Conservation (phyloP, 2,113 vertebrate genomes). For the Tympanuchus pallidicinctus region DNA sequence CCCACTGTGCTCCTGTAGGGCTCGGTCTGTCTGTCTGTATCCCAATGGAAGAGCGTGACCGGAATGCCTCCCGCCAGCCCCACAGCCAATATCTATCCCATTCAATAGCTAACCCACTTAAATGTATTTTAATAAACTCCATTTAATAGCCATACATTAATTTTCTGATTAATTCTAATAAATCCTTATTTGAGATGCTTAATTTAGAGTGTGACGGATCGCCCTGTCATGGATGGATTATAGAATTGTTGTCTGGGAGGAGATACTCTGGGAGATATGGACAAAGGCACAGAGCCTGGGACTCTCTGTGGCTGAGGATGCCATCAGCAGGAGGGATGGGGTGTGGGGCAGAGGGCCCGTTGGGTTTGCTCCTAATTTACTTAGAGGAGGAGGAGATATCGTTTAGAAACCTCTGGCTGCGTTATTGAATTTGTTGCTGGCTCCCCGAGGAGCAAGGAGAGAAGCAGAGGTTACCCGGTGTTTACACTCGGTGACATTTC, state of each 20-base stretch:
- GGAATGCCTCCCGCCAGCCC: background rate
- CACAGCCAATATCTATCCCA: background rate
- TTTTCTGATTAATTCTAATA: conserved; percentile 70
- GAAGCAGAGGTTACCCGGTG: conserved; percentile 43
- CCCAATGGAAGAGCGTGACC: accelerated
- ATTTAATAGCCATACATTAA: conserved; percentile 58
- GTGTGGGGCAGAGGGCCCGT: background rate
- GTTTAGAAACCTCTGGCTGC: background rate
- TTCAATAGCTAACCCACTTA: conserved; percentile 44
- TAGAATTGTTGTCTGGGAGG: conserved; percentile 53
- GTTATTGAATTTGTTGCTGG: conserved; percentile 16
- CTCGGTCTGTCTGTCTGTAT: accelerated
- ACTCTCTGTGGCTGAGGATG: conserved; percentile 12
- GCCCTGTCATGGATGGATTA: conserved; percentile 54
- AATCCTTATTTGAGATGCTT: conserved; percentile 70
- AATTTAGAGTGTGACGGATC: conserved; percentile 67
- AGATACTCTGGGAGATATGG: conserved; percentile 37
- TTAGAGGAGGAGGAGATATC: background rate
- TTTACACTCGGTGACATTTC: conserved; percentile 61
- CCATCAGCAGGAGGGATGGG: background rate
- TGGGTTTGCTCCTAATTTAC: background rate
- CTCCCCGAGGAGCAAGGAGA: background rate
- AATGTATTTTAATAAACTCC: conserved; percentile 62
- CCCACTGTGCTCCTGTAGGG: background rate
- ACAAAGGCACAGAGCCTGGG: conserved; percentile 39